Base-by-base conservation (phyloP, 2,888 invertebrate species). In the Leptopilina syphax region DNA sequence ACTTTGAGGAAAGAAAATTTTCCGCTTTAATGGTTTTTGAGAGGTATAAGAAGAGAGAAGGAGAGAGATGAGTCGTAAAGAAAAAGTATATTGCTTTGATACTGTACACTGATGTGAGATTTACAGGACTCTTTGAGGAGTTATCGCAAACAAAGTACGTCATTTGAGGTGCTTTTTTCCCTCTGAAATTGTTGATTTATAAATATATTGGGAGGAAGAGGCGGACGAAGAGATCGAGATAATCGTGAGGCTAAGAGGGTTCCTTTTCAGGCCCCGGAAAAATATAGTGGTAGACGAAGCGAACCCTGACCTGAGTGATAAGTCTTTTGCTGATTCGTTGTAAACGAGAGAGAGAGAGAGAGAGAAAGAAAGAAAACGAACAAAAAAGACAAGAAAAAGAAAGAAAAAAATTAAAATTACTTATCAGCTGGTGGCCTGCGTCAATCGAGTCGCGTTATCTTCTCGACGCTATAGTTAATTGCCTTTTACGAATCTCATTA, bases 401-500 rank as follows among this genome's bases (percentile, higher is more conserved):
- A 34, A 65, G 67, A 76, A 80, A 76, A 78, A 79, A 66, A 18
- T 66, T 60, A 65, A 77, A 80, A 78, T 78, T 77, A 50, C 65
- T 80, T 80, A 80, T 80, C 80, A 63, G 54, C 57, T 73, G 54
- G 54, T 73, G 57, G 70, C 70, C 54, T 73, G 54, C 70, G 70
- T 73, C 70, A 73, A 73, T 73, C 54, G 70, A 70, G 54, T 24
- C 68, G 78, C 68, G 50, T 76, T 76, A 76, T 65, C 76, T 34
- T 78, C 78, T 27, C 41, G 65, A 50, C 67, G 54, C 27, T n/a
- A 47, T 47, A 67, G 78, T 78, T 78, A 80, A 78, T 60, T 57
- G 70, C 68, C 67, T 78, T 80, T 80, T 80, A 77, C 77, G 78
- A 77, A 79, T 81, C 79, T 80, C 57, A 77, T 70, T 76, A 66